Conservation (phyloP, 2,888 invertebrate species). For the Blera fallax region DNA sequence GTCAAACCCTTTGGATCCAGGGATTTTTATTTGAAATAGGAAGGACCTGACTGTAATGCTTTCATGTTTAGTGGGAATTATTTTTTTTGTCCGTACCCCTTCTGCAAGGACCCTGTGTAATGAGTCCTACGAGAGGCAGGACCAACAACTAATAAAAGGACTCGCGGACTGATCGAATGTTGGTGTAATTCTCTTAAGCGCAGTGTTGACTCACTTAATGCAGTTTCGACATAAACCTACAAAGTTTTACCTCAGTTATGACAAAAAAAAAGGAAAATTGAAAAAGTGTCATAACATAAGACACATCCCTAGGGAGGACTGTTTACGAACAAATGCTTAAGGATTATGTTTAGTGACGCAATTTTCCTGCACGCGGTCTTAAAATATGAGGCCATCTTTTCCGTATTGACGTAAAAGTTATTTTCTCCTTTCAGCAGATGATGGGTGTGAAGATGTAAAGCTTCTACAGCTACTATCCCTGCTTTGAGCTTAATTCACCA, state of each 20-base stretch:
- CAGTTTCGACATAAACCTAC: slow-evolving; percentile 20
- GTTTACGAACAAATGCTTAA: slow-evolving; percentile 52
- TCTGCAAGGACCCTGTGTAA: background rate
- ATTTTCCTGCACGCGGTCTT: slow-evolving; percentile 51
- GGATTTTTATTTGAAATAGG: background rate
- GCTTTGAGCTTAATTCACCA: slow-evolving; percentile 44
- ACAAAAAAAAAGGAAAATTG: slow-evolving; percentile 4
- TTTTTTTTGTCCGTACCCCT: background rate
- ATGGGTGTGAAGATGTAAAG: slow-evolving; percentile 20
- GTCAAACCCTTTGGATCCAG: slow-evolving; percentile 53
- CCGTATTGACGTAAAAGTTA: slow-evolving; percentile 24
- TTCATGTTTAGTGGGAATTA: slow-evolving; percentile 29
- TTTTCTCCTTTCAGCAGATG: slow-evolving; percentile 20
- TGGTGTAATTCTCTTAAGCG: background rate
- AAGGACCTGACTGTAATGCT: background rate
- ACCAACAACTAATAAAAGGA: background rate
- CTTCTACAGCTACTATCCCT: slow-evolving; percentile 12
- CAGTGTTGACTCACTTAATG: background rate
- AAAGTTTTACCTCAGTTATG: slow-evolving; percentile 9
- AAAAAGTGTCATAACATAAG: slow-evolving; percentile 10
- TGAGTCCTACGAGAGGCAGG: background rate
- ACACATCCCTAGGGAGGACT: slow-evolving; percentile 3
- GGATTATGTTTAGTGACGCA: slow-evolving; percentile 57
- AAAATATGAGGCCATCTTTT: slow-evolving; percentile 32
- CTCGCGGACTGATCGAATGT: background rate